phyloP scores from a whole-genome alignment of 2,113 vertebrate species.

The Perca flavescens region DNA sequence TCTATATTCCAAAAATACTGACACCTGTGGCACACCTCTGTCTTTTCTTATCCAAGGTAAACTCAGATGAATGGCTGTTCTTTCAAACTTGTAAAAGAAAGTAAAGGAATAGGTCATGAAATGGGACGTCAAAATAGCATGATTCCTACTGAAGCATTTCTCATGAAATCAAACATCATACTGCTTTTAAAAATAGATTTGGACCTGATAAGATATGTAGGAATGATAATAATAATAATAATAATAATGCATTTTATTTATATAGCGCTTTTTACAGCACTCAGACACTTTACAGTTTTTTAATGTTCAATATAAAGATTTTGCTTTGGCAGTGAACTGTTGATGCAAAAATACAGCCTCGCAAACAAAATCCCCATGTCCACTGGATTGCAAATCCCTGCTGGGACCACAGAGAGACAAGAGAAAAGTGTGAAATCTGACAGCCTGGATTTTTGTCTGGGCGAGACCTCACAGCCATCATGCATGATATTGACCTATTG shows the following conservation, averaged over 20 bases:
- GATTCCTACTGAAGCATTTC: neutral
- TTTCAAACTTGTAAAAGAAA: neutral
- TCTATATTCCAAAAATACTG: slow-evolving; percentile 25
- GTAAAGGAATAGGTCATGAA: neutral
- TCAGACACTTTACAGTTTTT: no score
- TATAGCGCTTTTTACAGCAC: no score
- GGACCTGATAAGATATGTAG: no score
- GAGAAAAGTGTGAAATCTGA: slow-evolving; percentile 67
- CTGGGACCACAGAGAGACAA: slow-evolving; percentile 35
- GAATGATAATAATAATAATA: no score
- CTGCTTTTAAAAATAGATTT: no score
- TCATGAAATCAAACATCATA: neutral
- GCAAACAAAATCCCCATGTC: slow-evolving; percentile 37
- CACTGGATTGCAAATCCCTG: slow-evolving; percentile 18
- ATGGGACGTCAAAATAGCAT: neutral
- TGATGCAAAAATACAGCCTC: slow-evolving; percentile 12
- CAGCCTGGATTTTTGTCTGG: slow-evolving; percentile 47
- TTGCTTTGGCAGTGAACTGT: neutral
- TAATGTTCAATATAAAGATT: neutral
- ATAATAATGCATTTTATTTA: no score
- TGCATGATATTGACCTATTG: slow-evolving; percentile 68
- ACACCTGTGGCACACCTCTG: slow-evolving; percentile 9
- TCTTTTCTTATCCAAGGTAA: slow-evolving; percentile 19
- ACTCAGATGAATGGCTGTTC: neutral
- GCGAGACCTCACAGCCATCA: slow-evolving; percentile 47